Conservation (phyloP, 2,113 vertebrate genomes). For the Seriola dumerili region DNA sequence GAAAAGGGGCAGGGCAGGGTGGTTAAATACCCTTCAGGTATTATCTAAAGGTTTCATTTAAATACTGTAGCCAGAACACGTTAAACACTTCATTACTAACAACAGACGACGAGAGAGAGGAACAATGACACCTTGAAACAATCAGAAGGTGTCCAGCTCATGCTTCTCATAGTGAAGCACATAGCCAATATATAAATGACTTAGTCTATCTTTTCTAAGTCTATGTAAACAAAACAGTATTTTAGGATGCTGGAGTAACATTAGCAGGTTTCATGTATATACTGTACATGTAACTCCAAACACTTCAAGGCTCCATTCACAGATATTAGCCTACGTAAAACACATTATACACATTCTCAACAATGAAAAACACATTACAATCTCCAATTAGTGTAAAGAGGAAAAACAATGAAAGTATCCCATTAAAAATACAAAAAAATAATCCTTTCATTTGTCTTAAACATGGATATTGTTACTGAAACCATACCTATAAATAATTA, state of each 20-base stretch:
- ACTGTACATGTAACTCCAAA: not conserved
- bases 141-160: conserved; percentile 7
- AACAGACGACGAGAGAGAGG: conserved; percentile 38
- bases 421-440: not conserved
- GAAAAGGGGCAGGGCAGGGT: conserved; percentile 84
- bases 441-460: not conserved
- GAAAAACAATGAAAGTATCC: too few species aligned
- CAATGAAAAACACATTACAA: too few species aligned
- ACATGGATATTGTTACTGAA: not conserved
- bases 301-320: too few species aligned
- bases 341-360: too few species aligned
- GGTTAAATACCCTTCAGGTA: conserved; percentile 81
- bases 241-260: not conserved
- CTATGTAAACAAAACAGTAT: conserved; percentile 16
- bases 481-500: not conserved
- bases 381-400: too few species aligned
- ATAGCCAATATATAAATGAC: not conserved
- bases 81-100: conserved; percentile 23
- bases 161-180: not conserved
- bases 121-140: conserved; percentile 42
- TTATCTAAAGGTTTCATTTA: conserved; percentile 51
- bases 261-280: too few species aligned
- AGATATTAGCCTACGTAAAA: too few species aligned
- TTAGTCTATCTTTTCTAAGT: not conserved
- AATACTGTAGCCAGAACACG: conserved; percentile 46